Evolutionary conservation across 2,797 vertebrate species (phyloP), one percentile per base, ranked within the genome.

Genomic region (Serranus cabrilla): DNA sequence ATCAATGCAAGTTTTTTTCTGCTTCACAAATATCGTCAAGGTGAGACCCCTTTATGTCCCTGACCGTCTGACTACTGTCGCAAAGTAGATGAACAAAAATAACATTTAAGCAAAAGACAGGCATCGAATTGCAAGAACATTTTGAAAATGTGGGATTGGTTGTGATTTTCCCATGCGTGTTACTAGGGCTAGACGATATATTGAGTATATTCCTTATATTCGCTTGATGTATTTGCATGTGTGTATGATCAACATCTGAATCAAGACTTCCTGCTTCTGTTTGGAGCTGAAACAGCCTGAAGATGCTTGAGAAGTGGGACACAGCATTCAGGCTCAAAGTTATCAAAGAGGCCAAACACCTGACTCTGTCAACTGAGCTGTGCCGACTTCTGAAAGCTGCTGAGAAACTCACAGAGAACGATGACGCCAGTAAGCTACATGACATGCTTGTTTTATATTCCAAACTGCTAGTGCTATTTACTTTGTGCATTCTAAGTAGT

Each of bases 321-420:
- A 86, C 66, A 2, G 0, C 70, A 23, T 86, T 84, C 68, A 88
- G 39, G 68, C 31, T 37, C 20, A 81, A 82, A 56, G 64, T 85
- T 21, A 82, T 87, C 71, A 57, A 76, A 20, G 78, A 84, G 70
- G 77, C 79, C 42, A 86, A 77, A 71, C 68, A 69, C 34, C 67
- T 86, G 64, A 80, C 81, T 74, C 23, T 39, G 74, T 62, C 75
- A 81, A 27, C 4, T 21, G 67, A 71, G 17, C 34, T 76, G n/a
- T 37, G 47, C 20, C 14, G n/a, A 47, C 65, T 62, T 56, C 49
- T 72, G 2, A 62, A 21, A 62, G 72, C 56, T 76, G 79, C 79
- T 58, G 56, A 81, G 21, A 76, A 84, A 60, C 57, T 64, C 0
- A 11, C 25, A 60, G 25, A 73, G 49, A 46, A 69, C 0, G 14